These are phyloP conservation scores for Eulemur macaco DNA, from an alignment of 2,113 vertebrate species.

Conservation along the genomic window DNA sequence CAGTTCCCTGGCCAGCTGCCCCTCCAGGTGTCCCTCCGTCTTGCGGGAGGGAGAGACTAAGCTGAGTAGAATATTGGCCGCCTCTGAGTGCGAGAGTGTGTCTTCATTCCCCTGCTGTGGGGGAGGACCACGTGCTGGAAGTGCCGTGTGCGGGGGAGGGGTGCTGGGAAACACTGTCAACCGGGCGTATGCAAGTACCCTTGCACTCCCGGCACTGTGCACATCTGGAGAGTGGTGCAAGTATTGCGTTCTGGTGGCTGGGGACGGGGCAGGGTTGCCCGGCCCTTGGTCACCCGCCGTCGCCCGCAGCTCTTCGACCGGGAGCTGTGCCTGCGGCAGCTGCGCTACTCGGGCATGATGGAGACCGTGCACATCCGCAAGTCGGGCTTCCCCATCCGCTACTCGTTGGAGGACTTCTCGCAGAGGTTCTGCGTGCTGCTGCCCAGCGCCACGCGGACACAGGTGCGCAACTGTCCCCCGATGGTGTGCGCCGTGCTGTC, in stretches of 20 bases:
- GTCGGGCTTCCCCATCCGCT: constrained; percentile 93
- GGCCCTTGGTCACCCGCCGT: not conserved
- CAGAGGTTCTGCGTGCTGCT: constrained; percentile 90
- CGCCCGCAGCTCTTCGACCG: constrained; percentile 91
- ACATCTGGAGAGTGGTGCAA: not conserved
- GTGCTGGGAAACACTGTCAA: not conserved
- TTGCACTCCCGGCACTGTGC: not conserved
- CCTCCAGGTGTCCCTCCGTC: not conserved
- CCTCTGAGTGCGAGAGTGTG: not conserved
- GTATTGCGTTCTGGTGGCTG: not conserved
- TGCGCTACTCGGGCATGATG: constrained; percentile 97
- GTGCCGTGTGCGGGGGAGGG: not conserved
- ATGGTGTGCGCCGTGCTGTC: too few relatives aligned
- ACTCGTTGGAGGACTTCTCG: constrained; percentile 92
- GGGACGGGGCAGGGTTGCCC: too few relatives aligned
- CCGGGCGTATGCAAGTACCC: not conserved
- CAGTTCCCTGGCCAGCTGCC: not conserved
- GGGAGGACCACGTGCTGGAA: not conserved
- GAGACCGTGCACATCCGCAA: constrained; percentile 96
- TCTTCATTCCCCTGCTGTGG: not conserved
- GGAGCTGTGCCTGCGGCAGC: constrained; percentile 93
- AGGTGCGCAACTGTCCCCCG: constrained; percentile 61
- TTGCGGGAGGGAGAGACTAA: not conserved
- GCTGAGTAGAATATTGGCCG: not conserved
- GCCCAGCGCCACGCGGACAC: constrained; percentile 55